These are phyloP conservation scores for Atrichornis clamosus DNA, from an alignment of 2,113 vertebrate genomes.

Conservation along the genomic window DNA sequence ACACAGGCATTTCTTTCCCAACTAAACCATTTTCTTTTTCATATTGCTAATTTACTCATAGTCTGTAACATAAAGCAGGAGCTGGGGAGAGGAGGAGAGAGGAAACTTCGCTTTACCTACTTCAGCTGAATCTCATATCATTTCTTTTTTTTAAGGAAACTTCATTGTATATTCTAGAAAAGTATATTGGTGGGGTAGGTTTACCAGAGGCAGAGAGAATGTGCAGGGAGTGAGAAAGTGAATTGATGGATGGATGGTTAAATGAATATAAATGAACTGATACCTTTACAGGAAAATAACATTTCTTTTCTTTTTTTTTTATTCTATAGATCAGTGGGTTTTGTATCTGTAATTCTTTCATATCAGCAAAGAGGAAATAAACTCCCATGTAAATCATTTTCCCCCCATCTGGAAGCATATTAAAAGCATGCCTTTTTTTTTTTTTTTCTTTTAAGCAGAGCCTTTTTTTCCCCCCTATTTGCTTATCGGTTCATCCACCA, in stretches of 20 bases:
- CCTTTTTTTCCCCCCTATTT: slow-evolving; percentile 74
- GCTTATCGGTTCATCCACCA: slow-evolving; percentile 96
- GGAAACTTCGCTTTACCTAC: slow-evolving; percentile 41
- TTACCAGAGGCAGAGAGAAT: slow-evolving; percentile 76
- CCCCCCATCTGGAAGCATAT: slow-evolving; percentile 87
- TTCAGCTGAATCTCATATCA: slow-evolving; percentile 45
- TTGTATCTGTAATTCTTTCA: slow-evolving; percentile 84
- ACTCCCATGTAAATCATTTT: slow-evolving; percentile 94
- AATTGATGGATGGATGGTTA: slow-evolving; percentile 86
- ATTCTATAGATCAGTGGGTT: slow-evolving; percentile 86
- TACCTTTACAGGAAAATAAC: slow-evolving; percentile 85
- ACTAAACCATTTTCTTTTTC: background rate
- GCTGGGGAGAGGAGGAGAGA: background rate
- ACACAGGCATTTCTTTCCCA: background rate
- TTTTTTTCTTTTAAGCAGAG: slow-evolving; percentile 80
- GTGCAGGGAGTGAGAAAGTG: slow-evolving; percentile 80
- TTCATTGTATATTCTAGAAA: slow-evolving; percentile 77
- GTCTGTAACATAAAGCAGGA: background rate
- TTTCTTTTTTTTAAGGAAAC: slow-evolving; percentile 63
- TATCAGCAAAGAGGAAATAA: slow-evolving; percentile 88
- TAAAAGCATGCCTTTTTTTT: slow-evolving; percentile 86
- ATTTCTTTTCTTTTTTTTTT: slow-evolving; percentile 83
- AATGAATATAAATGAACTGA: slow-evolving; percentile 90
- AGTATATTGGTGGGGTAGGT: slow-evolving; percentile 71
- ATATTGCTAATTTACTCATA: slow-evolving; percentile 17